These are phyloP conservation scores for Sinelater perroti DNA, from an alignment of 2,888 invertebrate species.

Conservation along the genomic window DNA sequence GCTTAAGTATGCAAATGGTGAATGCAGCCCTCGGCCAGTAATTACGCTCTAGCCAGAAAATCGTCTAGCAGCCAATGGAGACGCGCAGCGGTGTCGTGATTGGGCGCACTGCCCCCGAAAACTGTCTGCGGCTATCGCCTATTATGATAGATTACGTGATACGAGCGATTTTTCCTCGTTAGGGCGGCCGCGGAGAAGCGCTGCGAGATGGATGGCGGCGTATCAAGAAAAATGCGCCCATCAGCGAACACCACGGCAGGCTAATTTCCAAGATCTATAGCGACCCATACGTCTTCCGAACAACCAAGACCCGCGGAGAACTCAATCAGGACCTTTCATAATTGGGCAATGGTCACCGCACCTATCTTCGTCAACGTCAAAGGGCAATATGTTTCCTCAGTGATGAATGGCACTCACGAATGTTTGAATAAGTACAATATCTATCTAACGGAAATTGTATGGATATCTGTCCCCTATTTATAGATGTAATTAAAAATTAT, in stretches of 20 bases:
- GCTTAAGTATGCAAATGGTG: conserved; percentile 46
- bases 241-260: conserved; percentile 10
- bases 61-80: conserved; percentile 39
- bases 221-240: conserved; percentile 18
- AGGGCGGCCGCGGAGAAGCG: too few relatives aligned
- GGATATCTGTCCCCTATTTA: neutral
- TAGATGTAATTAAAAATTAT: too few relatives aligned
- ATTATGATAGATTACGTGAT: too few relatives aligned
- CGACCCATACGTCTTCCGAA: conserved; percentile 42
- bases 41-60: conserved; percentile 41
- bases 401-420: conserved; percentile 33
- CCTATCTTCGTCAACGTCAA: conserved; percentile 34
- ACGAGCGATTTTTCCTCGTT: too few relatives aligned
- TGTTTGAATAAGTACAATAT: conserved; percentile 13
- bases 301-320: conserved; percentile 43
- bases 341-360: conserved; percentile 40
- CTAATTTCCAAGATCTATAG: conserved; percentile 42
- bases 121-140: too few relatives aligned
- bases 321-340: conserved; percentile 33
- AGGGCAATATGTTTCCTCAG: conserved; percentile 24
- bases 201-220: conserved; percentile 11
- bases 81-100: conserved; percentile 38
- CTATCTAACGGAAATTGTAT: too few relatives aligned
- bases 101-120: conserved; percentile 34
- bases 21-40: conserved; percentile 45